These are phyloP conservation scores for Protosalanx chinensis DNA, from an alignment of 2,797 vertebrate genomes.

Conservation along the genomic window DNA sequence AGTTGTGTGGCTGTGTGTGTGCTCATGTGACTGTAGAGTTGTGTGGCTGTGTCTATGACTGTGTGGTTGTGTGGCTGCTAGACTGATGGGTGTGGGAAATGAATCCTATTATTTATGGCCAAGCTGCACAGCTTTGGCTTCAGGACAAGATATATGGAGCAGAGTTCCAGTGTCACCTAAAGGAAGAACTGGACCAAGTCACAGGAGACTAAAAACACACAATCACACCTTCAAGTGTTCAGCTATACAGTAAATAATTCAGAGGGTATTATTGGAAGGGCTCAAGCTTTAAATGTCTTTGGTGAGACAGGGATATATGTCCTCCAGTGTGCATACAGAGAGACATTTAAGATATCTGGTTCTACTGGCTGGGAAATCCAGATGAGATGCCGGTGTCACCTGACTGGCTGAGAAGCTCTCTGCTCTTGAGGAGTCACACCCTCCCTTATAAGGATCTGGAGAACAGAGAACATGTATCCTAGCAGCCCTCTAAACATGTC, in stretches of 20 bases:
- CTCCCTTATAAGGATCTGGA: neutral
- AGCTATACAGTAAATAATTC: constrained; percentile 33
- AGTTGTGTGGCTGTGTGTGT: neutral
- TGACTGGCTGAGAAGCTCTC: constrained; percentile 1
- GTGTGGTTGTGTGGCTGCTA: constrained; percentile 30
- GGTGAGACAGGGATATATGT: constrained; percentile 15
- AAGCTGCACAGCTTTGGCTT: constrained; percentile 43
- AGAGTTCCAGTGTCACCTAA: constrained; percentile 21
- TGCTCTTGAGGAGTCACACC: constrained; percentile 28
- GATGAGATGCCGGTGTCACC: constrained; percentile 12
- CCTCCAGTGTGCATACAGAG: constrained; percentile 37
- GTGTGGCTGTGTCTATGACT: neutral
- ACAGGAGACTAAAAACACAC: neutral
- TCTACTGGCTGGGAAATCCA: constrained; percentile 9
- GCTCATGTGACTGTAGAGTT: too few species aligned
- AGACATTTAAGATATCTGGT: constrained; percentile 28
- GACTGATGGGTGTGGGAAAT: constrained; percentile 16
- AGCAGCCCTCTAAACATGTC: neutral
- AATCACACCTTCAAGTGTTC: constrained; percentile 1
- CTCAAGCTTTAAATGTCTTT: constrained; percentile 29
- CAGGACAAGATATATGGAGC: constrained; percentile 48
- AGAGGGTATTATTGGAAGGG: constrained; percentile 30
- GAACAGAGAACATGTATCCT: neutral
- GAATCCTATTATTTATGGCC: constrained; percentile 58
- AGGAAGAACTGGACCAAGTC: constrained; percentile 7